Conservation (phyloP, 2,113 vertebrate genomes). For the Datnioides undecimradiatus region DNA sequence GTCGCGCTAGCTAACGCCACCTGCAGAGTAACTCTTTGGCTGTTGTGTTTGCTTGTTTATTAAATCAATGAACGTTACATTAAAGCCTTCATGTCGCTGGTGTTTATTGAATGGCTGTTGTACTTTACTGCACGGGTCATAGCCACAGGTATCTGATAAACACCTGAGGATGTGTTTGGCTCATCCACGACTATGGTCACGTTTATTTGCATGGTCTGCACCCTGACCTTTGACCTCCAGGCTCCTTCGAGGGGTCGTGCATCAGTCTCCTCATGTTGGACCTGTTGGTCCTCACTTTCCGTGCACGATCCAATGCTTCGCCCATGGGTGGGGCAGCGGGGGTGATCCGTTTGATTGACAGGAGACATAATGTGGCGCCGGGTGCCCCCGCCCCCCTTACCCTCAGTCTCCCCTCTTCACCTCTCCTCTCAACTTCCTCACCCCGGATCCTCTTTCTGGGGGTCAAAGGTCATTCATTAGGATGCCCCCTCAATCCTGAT, state of each 20-base stretch:
- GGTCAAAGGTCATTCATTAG: conserved; percentile 75
- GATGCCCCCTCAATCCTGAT: conserved; percentile 69
- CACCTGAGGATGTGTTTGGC: no score
- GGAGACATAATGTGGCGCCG: conserved; percentile 78
- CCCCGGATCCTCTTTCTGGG: conserved; percentile 73
- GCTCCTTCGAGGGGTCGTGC: background rate
- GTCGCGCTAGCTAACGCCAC: no score
- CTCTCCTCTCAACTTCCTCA: conserved; percentile 77
- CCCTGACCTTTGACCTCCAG: conserved; percentile 11
- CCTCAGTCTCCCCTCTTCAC: conserved; percentile 75
- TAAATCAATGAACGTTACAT: no score
- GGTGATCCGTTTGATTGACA: conserved; percentile 73
- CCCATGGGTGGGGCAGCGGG: conserved; percentile 13
- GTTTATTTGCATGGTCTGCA: no score
- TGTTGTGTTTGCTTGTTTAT: no score
- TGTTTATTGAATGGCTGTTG: no score
- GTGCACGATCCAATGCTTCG: background rate
- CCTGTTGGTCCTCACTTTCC: conserved; percentile 63
- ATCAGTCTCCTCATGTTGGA: no score
- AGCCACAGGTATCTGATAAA: no score
- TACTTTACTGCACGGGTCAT: no score
- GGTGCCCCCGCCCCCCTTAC: conserved; percentile 51
- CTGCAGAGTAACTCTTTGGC: no score
- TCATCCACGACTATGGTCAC: no score
- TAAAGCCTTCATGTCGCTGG: no score